phyloP scores from a whole-genome alignment of 2,888 invertebrate species.

The Iphiclides podalirius region DNA sequence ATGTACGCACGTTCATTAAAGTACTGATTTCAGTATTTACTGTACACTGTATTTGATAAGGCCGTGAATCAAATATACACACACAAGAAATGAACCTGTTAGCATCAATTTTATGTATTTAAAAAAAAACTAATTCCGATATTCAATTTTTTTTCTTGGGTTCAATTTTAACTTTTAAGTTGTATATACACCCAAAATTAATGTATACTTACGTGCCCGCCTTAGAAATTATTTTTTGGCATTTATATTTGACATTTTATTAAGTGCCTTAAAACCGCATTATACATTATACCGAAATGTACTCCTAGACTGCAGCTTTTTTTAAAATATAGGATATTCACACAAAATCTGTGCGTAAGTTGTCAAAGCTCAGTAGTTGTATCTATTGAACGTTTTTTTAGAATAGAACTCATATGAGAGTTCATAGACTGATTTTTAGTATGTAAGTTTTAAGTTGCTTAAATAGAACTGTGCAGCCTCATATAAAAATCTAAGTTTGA shows the following conservation, averaged over 20 bases:
- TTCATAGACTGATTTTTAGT: conserved; percentile 72
- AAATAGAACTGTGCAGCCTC: conserved; percentile 33
- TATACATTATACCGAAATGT: conserved; percentile 3
- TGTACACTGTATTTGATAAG: conserved; percentile 13
- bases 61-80: neutral
- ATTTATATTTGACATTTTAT: conserved; percentile 1
- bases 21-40: conserved; percentile 19
- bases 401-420: conserved; percentile 60
- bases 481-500: conserved; percentile 23
- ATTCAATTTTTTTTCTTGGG: too few species aligned
- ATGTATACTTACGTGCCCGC: too few species aligned
- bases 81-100: too few species aligned
- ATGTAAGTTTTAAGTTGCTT: conserved; percentile 66
- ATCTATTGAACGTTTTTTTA: neutral
- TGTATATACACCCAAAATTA: too few species aligned
- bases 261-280: conserved; percentile 19
- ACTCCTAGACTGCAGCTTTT: conserved; percentile 11
- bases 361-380: conserved; percentile 56
- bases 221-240: too few species aligned
- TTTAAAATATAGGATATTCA: conserved; percentile 8
- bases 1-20: conserved; percentile 2
- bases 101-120: too few species aligned
- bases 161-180: too few species aligned
- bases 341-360: conserved; percentile 28
- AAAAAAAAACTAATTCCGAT: too few species aligned